These are phyloP conservation scores for Mesoligia furuncula DNA, from an alignment of 2,888 invertebrate species.

Conservation along the genomic window DNA sequence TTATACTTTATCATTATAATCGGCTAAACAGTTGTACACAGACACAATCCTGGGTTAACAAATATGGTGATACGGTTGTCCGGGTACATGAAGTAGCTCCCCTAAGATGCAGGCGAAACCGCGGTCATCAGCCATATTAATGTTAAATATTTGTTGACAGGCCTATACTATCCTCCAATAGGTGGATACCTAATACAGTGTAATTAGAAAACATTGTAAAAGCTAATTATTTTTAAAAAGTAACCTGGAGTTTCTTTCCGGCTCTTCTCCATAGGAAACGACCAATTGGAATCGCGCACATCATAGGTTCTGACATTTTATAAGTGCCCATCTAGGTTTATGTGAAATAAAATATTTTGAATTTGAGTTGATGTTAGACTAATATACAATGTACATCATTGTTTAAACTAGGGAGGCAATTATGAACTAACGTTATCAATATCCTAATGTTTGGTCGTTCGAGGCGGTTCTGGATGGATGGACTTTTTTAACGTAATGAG, in stretches of 20 bases:
- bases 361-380: background rate
- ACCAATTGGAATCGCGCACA: background rate
- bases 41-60: background rate
- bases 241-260: background rate
- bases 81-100: background rate
- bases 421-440: background rate
- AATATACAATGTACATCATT: no score
- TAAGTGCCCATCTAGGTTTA: background rate
- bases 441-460: background rate
- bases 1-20: background rate
- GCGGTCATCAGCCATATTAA: background rate
- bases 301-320: background rate
- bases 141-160: background rate
- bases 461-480: background rate
- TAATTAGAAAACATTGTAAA: background rate
- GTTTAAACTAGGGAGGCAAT: conserved; percentile 5
- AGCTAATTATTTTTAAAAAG: background rate
- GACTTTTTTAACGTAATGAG: background rate
- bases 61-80: background rate
- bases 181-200: background rate
- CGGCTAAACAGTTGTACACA: background rate
- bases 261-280: background rate
- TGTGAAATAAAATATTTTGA: background rate
- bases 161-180: background rate
- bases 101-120: background rate